phyloP scores from a whole-genome alignment of 2,113 vertebrate species.

The Thamnophis sirtalis region DNA sequence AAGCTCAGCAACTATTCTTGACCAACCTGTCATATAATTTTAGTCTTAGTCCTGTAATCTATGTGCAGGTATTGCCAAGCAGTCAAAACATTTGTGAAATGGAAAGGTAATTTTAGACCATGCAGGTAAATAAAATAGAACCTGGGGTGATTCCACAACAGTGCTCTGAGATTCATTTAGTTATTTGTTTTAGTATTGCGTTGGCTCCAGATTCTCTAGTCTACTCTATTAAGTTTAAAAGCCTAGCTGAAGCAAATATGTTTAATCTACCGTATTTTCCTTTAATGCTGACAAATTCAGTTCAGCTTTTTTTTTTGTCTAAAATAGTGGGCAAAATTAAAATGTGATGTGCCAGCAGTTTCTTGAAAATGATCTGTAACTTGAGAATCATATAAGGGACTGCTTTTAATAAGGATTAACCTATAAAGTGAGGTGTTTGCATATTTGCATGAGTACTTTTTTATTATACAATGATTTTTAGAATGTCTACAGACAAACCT shows the following conservation, averaged over 20 bases:
- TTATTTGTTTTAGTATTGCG: constrained; percentile 17
- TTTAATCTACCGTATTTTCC: constrained; percentile 37
- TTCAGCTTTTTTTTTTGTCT: constrained; percentile 39
- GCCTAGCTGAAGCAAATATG: constrained; percentile 23
- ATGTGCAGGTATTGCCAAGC: constrained; percentile 42
- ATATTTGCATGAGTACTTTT: not conserved
- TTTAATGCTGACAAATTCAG: constrained; percentile 39
- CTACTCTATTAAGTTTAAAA: constrained; percentile 39
- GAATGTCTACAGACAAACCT: not conserved
- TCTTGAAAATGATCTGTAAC: constrained; percentile 44
- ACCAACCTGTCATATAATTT: constrained; percentile 25
- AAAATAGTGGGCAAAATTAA: constrained; percentile 49
- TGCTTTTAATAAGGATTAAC: constrained; percentile 40
- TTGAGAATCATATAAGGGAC: constrained; percentile 24
- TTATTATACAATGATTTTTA: not conserved
- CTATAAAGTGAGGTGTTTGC: not conserved
- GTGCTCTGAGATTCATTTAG: constrained; percentile 14
- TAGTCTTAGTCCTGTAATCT: constrained; percentile 49
- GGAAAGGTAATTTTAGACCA: constrained; percentile 47
- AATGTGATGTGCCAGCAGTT: constrained; percentile 24
- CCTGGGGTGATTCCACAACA: constrained; percentile 25
- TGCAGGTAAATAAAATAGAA: constrained; percentile 37
- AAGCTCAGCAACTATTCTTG: constrained; percentile 35
- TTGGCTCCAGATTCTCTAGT: constrained; percentile 34
- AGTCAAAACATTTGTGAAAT: constrained; percentile 35